Base-by-base conservation (phyloP, 2,797 vertebrate species). In the Babyrousa celebensis region DNA sequence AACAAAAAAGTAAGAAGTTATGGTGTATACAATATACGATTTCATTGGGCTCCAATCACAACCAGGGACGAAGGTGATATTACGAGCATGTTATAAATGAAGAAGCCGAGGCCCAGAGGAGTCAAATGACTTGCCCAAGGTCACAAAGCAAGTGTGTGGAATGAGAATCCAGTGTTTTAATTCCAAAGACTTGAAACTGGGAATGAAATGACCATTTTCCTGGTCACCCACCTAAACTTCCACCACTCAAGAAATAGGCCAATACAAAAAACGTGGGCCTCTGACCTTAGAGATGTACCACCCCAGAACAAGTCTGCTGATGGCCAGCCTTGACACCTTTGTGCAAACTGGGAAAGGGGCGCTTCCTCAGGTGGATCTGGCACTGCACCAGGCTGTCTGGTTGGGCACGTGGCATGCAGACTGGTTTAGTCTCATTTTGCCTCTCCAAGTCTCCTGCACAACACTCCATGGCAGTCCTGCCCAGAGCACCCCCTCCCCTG, bases 141-240 rank as follows among this genome's bases (percentile, higher is more conserved):
- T 92, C 48, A 67, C 40, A 52, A 32, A 54, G 14, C 80, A 63
- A 62, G 16, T 8, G 25, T 40, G 62, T 75, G 48, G 58, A 58
- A 18, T 68, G 56, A 60, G 54, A 96, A 89, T 27, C 74, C 60
- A 86, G 48, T 48, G 48, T 48, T 83, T 84, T 93, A 74, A 86
- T 12, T 29, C 58, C 48, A 72, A 93, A 86, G 52, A 40, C 27
- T 82, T 15, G 21, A 91, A 62, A 52, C 11, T 18, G 21, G 20
- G 60, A 70, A 80, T 9, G 56, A 58, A 77, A 89, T 40, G 56
- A 54, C 25, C 43, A 12, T 85, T 86, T 75, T 77, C 58, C 20
- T 58, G 43, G 56, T 52, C 36, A 21, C 29, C 25, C 9, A 40
- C 29, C 43, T 74, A 27, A 72, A 72, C 56, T 20, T 4, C 80